Evolutionary conservation across 1,140 invertebrate genomes (phyloP).

Genomic region (Sarcophaga peregrina): DNA sequence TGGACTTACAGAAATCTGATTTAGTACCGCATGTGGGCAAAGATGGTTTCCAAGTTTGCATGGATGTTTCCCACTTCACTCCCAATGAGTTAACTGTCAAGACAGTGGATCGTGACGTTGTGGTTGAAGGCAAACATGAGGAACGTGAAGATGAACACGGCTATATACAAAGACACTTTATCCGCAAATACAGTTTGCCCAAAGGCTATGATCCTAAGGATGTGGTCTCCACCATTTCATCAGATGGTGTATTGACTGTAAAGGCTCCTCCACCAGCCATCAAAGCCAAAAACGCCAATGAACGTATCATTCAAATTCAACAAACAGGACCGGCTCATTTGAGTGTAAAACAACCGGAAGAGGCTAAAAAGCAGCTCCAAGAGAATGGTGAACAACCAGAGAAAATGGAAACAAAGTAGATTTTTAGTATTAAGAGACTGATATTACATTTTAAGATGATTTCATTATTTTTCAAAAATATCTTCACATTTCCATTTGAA

Average conservation of each 20-base stretch:
- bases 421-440: background rate
- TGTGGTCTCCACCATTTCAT: slow-evolving; percentile 76
- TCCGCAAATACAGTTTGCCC: slow-evolving; percentile 76
- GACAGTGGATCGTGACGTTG: slow-evolving; percentile 76
- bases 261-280: slow-evolving; percentile 70
- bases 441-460: background rate
- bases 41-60: slow-evolving; percentile 74
- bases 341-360: slow-evolving; percentile 58
- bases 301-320: slow-evolving; percentile 67
- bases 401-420: slow-evolving; percentile 27
- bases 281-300: slow-evolving; percentile 65
- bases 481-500: background rate
- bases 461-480: background rate
- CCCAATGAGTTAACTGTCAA: slow-evolving; percentile 87
- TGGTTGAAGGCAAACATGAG: slow-evolving; percentile 80
- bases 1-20: slow-evolving; percentile 41
- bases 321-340: slow-evolving; percentile 66
- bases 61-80: slow-evolving; percentile 87
- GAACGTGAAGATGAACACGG: slow-evolving; percentile 81
- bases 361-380: background rate
- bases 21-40: slow-evolving; percentile 66
- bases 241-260: slow-evolving; percentile 79
- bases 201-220: slow-evolving; percentile 74
- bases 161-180: slow-evolving; percentile 78
- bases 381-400: slow-evolving; percentile 28